These are phyloP conservation scores for Micromesistius poutassou DNA, from an alignment of 2,797 vertebrate genomes.

Conservation along the genomic window DNA sequence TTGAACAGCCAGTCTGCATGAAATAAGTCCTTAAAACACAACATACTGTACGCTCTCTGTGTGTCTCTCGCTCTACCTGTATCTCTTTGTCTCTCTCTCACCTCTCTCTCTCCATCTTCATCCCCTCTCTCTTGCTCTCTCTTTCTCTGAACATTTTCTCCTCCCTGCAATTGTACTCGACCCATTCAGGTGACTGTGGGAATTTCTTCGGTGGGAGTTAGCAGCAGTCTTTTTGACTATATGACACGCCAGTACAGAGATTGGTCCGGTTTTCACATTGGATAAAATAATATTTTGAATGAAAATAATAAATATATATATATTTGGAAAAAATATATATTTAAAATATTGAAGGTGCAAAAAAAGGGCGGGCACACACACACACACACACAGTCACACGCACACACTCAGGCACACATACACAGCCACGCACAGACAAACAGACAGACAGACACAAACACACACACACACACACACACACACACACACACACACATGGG, in stretches of 20 bases:
- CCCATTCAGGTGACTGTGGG: background rate
- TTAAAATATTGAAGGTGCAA: no score
- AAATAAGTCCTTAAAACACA: constrained; percentile 48
- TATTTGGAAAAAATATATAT: no score
- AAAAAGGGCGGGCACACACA: background rate
- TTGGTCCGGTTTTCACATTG: background rate
- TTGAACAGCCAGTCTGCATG: constrained; percentile 66
- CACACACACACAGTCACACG: constrained; percentile 3
- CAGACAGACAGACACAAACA: constrained; percentile 14
- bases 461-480: constrained; percentile 19
- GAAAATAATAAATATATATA: no score
- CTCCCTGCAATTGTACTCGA: background rate
- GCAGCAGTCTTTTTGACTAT: background rate
- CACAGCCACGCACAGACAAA: background rate
- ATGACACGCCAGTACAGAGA: background rate
- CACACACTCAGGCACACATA: constrained; percentile 1
- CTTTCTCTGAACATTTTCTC: background rate
- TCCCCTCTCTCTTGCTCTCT: background rate
- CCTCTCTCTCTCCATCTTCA: background rate
- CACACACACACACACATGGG: constrained; percentile 25
- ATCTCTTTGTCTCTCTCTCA: background rate
- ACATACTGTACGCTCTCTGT: background rate
- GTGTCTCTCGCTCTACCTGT: background rate
- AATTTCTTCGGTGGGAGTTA: background rate
- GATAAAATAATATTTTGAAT: no score